Base-by-base conservation (phyloP, 2,797 vertebrate species). In the Staurois parvus region DNA sequence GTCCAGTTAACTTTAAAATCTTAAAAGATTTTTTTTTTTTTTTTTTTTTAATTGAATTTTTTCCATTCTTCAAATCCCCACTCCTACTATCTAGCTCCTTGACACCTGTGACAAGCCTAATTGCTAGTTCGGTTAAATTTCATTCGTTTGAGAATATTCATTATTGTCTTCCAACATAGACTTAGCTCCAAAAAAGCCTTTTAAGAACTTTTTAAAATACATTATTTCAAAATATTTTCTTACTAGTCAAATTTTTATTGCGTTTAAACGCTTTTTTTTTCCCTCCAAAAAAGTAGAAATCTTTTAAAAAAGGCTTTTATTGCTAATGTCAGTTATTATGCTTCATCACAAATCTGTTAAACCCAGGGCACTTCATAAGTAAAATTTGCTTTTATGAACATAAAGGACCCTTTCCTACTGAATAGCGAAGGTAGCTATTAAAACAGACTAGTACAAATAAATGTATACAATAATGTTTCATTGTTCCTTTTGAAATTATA, bases 281-380 rank as follows among this genome's bases (percentile, higher is more conserved):
- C 28, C 17, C 64, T 66, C 45, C 13, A 11, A 30, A 56, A 59
- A 77, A 12, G 62, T 70, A 29, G 70, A 72, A 70, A 1, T 26
- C 30, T 24, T 37, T 26, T 29, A 48, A 84, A 75, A 75, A 77
- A 62, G 6, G 81, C 70, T 83, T 48, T 42, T 66, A 73, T 66
- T 64, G 30, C 80, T 73, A 82, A 73, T 82, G 52, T 29, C 72
- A 74, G 80, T 82, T 81, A 81, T 81, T 81, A 81, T n/a, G 29
- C 72, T 72, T 81, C 40, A 81, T 81, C 68, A 28, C 11, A 15
- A 81, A 37, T 45, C 78, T 72, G 78, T 72, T 70, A 70, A 80
- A 70, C 66, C 69, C 26, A 9, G 52, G 37, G 66, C 82, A 76
- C 74, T 76, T 83, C 69, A 77, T n/a, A 84, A 70, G 74, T 84